Evolutionary conservation across 2,888 invertebrate species (phyloP).

Genomic region (Sepioteuthis lessoniana): DNA sequence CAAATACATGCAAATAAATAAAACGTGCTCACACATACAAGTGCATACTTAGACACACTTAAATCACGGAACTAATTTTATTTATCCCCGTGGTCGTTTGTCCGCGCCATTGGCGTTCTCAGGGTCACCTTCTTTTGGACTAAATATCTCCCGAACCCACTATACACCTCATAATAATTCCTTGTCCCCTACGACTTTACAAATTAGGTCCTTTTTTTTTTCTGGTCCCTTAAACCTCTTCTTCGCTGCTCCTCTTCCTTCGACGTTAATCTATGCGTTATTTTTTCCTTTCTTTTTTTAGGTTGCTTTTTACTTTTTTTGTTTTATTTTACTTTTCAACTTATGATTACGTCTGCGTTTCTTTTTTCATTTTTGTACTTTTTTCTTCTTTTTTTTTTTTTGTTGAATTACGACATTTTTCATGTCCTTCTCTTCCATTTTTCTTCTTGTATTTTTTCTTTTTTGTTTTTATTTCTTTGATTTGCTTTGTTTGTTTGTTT

Average conservation of each 20-base stretch:
- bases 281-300: not conserved
- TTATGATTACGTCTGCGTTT: too few relatives aligned
- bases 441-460: too few relatives aligned
- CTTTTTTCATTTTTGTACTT: too few relatives aligned
- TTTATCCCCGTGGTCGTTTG: not conserved
- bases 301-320: not conserved
- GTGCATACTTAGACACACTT: not conserved
- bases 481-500: too few relatives aligned
- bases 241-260: not conserved
- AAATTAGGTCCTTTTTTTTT: not conserved
- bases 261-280: not conserved
- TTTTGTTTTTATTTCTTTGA: too few relatives aligned
- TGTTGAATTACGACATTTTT: too few relatives aligned
- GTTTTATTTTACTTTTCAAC: too few relatives aligned
- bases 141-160: not conserved
- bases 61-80: not conserved
- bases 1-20: not conserved
- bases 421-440: too few relatives aligned
- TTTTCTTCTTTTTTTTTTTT: too few relatives aligned
- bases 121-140: not conserved
- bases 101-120: not conserved
- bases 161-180: not conserved
- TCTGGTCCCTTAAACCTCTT: not conserved
- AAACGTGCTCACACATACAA: constrained; percentile 12
- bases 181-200: not conserved